Evolutionary conservation across 1,140 invertebrate genomes (phyloP).

Genomic region (Bathynomus jamesi): DNA sequence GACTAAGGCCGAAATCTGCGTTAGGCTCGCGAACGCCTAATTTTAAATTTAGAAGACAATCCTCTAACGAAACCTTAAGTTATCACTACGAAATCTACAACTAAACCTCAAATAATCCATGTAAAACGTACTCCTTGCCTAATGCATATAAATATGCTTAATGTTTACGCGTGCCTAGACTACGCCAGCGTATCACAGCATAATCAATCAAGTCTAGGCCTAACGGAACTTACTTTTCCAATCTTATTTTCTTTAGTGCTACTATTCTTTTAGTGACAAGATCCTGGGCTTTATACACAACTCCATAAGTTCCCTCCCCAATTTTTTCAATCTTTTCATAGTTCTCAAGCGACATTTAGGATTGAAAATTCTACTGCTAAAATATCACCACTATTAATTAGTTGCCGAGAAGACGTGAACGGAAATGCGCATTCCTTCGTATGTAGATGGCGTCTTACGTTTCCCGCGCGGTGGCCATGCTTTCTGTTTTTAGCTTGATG

Average conservation of each 20-base stretch:
- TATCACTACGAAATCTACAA: too few relatives aligned
- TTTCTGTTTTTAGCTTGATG: background rate
- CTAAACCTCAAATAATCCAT: too few relatives aligned
- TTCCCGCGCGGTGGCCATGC: background rate
- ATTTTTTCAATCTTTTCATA: constrained; percentile 86
- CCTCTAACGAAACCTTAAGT: too few relatives aligned
- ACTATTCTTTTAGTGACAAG: constrained; percentile 72
- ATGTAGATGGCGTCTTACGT: background rate
- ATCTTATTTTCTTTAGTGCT: constrained; percentile 89
- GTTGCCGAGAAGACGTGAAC: background rate
- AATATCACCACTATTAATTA: too few relatives aligned
- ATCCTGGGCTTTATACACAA: constrained; percentile 92
- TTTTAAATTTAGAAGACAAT: too few relatives aligned
- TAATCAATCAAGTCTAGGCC: too few relatives aligned
- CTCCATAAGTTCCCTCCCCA: constrained; percentile 92
- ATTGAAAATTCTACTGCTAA: background rate
- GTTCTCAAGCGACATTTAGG: constrained; percentile 59
- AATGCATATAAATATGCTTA: too few relatives aligned
- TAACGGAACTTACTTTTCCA: constrained; percentile 74
- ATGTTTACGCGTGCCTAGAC: too few relatives aligned
- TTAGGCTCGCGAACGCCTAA: too few relatives aligned
- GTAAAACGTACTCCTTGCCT: too few relatives aligned
- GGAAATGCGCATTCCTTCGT: background rate
- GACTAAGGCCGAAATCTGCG: too few relatives aligned
- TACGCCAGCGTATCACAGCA: too few relatives aligned